Percentiles rank a stretch among this genome's conserved stretches.
phyloP scores from a whole-genome alignment of 2,888 invertebrate genomes.

The Panopea generosa region DNA sequence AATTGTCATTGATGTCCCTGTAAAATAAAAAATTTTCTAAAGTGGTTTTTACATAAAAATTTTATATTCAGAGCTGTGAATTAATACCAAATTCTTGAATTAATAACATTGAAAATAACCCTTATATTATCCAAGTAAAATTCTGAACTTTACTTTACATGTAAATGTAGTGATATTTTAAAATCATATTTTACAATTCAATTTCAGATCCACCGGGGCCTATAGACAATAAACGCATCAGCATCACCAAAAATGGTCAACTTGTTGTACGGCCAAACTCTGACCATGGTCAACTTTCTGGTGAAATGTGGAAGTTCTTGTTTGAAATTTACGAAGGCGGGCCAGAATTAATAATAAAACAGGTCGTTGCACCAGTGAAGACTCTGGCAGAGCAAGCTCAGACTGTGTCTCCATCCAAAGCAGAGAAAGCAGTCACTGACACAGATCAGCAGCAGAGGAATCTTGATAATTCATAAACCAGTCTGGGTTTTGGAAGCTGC shows the following conservation, averaged over 20 bases:
- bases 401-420: constrained; percentile 19
- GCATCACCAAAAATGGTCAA: constrained; percentile 83
- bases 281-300: constrained; percentile 89
- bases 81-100: no score
- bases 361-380: constrained; percentile 81
- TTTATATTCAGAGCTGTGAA: no score
- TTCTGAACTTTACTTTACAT: no score
- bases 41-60: no score
- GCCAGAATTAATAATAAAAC: constrained; percentile 89
- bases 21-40: no score
- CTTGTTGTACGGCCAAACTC: constrained; percentile 78
- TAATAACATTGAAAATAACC: no score
- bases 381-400: constrained; percentile 55
- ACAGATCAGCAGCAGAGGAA: neutral
- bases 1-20: no score
- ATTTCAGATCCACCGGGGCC: constrained; percentile 93
- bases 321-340: constrained; percentile 95
- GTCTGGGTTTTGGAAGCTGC: neutral
- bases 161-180: no score
- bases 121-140: no score
- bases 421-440: constrained; percentile 19
- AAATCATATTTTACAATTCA: no score
- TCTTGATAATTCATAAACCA: neutral
- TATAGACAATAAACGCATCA: constrained; percentile 93
- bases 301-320: constrained; percentile 95